Conservation (phyloP, 2,888 invertebrate genomes). For the Rhodophaea formosa region DNA sequence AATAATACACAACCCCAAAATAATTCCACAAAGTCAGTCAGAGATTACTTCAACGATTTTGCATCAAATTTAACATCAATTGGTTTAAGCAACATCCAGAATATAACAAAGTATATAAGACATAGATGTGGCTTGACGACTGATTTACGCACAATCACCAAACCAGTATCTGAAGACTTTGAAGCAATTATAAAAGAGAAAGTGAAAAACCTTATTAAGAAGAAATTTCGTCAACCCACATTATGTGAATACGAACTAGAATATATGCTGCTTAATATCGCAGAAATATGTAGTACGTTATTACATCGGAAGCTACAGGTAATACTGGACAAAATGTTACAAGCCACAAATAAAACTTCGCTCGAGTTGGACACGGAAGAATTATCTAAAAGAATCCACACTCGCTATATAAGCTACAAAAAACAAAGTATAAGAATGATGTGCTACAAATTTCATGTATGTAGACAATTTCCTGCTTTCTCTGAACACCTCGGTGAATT, state of each 20-base stretch:
- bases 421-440: constrained; percentile 36
- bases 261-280: constrained; percentile 35
- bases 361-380: constrained; percentile 9
- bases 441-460: constrained; percentile 37
- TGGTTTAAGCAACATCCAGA: not conserved
- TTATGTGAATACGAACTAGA: constrained; percentile 30
- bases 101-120: not conserved
- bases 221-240: not conserved
- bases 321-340: constrained; percentile 29
- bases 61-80: not conserved
- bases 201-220: not conserved
- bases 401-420: constrained; percentile 30
- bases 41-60: not conserved
- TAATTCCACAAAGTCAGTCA: not conserved
- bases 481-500: constrained; percentile 42
- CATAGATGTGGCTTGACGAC: not conserved
- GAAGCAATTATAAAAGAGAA: not conserved
- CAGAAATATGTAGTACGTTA: constrained; percentile 33
- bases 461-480: constrained; percentile 43
- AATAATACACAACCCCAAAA: not conserved
- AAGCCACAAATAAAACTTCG: constrained; percentile 10
- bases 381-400: constrained; percentile 25
- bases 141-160: not conserved
- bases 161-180: not conserved
- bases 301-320: constrained; percentile 28